These are phyloP conservation scores for Empidonax traillii DNA, from an alignment of 2,113 vertebrate genomes.

Conservation along the genomic window DNA sequence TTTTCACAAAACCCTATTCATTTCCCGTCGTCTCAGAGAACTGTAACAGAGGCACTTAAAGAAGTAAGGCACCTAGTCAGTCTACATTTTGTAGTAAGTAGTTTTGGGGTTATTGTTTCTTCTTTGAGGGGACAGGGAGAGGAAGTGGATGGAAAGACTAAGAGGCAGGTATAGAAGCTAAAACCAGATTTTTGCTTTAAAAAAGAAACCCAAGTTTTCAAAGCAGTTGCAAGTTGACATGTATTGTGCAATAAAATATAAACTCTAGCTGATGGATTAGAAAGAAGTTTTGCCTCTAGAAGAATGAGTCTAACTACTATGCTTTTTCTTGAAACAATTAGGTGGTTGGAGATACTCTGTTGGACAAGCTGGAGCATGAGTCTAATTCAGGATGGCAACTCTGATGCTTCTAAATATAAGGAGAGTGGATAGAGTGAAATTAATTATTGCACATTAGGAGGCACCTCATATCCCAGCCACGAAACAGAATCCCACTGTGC, in stretches of 20 bases:
- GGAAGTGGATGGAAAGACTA: neutral
- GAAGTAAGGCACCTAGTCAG: neutral
- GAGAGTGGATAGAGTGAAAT: conserved; percentile 15
- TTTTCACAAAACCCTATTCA: conserved; percentile 1
- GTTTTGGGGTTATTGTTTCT: neutral
- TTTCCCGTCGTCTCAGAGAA: neutral
- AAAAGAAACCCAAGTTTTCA: neutral
- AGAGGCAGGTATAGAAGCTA: neutral
- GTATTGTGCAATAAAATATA: neutral
- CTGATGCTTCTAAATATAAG: conserved; percentile 24
- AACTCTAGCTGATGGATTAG: neutral
- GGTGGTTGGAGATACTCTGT: neutral
- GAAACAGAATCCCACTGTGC: conserved; percentile 24
- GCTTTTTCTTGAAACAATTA: neutral
- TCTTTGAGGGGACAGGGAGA: neutral
- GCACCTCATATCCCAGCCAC: neutral
- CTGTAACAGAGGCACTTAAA: neutral
- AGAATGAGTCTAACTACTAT: neutral
- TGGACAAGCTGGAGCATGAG: conserved; percentile 39
- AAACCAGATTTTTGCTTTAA: neutral
- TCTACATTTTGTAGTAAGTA: neutral
- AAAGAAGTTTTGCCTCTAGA: neutral
- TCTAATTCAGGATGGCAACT: conserved; percentile 17
- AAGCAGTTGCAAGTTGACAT: neutral
- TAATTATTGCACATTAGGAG: conserved; percentile 27